Conservation (phyloP, 2,113 vertebrate species). For the Ailuropoda melanoleuca region DNA sequence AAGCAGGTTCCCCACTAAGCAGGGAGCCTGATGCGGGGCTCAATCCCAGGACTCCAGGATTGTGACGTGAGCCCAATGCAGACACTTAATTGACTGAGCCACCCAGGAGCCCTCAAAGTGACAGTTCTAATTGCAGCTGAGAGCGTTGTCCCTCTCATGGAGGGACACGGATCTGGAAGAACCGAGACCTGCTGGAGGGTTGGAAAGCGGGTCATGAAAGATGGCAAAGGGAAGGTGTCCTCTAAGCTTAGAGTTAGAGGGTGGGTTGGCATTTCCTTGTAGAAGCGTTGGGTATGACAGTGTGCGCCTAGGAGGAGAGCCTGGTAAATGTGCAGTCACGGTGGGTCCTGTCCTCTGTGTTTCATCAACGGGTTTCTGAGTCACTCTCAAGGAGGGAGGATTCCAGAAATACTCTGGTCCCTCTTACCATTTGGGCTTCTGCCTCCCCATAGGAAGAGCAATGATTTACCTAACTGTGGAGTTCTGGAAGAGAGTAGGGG, state of each 20-base stretch:
- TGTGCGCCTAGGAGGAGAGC: not conserved
- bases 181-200: not conserved
- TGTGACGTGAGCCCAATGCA: too few relatives aligned
- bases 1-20: too few relatives aligned
- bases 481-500: not conserved
- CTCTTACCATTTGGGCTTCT: not conserved
- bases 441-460: not conserved
- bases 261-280: not conserved
- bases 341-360: rapidly evolving
- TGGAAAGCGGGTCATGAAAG: not conserved
- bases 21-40: too few relatives aligned
- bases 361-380: not conserved
- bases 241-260: not conserved
- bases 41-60: too few relatives aligned
- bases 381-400: not conserved
- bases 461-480: not conserved
- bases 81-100: too few relatives aligned
- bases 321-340: rapidly evolving
- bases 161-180: not conserved
- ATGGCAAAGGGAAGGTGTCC: not conserved
- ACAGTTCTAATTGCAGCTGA: not conserved
- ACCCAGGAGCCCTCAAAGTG: too few relatives aligned
- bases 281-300: not conserved
- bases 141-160: too few relatives aligned
- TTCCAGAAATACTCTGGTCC: not conserved